phyloP scores from a whole-genome alignment of 1,140 invertebrate species.

The Harlomillsia oculata region DNA sequence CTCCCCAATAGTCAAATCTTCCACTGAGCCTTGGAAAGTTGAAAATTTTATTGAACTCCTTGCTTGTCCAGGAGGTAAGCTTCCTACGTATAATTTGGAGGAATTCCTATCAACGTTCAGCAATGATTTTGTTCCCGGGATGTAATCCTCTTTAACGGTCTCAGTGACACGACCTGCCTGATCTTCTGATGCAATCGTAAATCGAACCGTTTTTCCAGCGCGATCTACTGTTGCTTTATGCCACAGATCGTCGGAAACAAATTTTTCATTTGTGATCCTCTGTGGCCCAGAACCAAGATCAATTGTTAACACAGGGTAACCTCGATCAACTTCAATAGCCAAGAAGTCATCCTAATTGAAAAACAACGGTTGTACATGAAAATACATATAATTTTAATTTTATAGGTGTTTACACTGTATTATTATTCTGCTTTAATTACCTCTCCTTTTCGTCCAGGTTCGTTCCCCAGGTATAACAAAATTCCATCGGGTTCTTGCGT shows the following conservation, averaged over 20 bases:
- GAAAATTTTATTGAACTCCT: conserved; percentile 57
- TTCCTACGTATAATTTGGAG: conserved; percentile 83
- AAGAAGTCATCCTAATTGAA: conserved; percentile 74
- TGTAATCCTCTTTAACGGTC: conserved; percentile 51
- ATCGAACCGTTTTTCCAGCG: conserved; percentile 67
- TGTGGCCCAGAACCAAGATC: conserved; percentile 78
- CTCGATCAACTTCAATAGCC: conserved; percentile 78
- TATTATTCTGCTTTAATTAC: conserved; percentile 41
- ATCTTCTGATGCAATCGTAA: conserved; percentile 68
- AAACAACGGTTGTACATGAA: not conserved
- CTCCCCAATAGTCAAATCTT: conserved; percentile 80
- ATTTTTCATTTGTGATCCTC: conserved; percentile 60
- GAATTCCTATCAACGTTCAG: conserved; percentile 76
- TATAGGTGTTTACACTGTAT: not conserved
- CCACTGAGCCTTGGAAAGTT: conserved; percentile 79
- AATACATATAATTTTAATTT: not conserved
- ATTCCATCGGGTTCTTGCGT: conserved; percentile 72
- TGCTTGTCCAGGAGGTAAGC: conserved; percentile 57
- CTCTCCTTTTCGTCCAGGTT: conserved; percentile 53
- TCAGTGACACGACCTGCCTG: conserved; percentile 49
- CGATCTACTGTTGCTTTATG: conserved; percentile 80
- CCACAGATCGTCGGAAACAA: conserved; percentile 77
- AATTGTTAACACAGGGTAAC: conserved; percentile 72
- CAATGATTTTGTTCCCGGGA: conserved; percentile 59
- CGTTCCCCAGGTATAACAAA: conserved; percentile 81